Percentiles rank a stretch among this genome's conserved stretches.
Evolutionary conservation across 2,888 invertebrate species (phyloP).

Genomic region (Agrotis ipsilon): DNA sequence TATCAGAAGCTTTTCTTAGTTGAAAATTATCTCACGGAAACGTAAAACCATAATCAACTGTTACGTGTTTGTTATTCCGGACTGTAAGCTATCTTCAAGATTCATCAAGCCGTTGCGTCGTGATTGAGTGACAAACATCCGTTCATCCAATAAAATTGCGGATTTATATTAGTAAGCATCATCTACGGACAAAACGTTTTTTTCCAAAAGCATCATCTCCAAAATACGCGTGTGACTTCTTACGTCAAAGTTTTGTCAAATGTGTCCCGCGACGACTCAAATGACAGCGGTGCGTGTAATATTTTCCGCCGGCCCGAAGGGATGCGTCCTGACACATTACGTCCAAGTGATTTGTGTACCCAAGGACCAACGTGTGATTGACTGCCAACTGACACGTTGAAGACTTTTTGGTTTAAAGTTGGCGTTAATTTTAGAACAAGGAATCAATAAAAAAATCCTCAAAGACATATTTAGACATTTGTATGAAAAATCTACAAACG

Average conservation of each 20-base stretch:
- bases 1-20: too few relatives aligned
- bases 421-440: neutral
- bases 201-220: conserved; percentile 24
- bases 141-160: too few relatives aligned
- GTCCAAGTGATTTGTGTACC: conserved; percentile 59
- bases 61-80: too few relatives aligned
- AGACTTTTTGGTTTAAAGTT: neutral
- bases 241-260: conserved; percentile 79
- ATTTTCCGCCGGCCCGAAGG: conserved; percentile 72
- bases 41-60: too few relatives aligned
- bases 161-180: neutral
- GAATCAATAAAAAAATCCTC: neutral
- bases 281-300: conserved; percentile 80
- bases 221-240: conserved; percentile 35
- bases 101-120: too few relatives aligned
- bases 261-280: conserved; percentile 78
- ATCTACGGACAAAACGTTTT: neutral
- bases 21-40: too few relatives aligned
- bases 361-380: conserved; percentile 36
- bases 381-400: conserved; percentile 17
- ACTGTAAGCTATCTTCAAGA: too few relatives aligned
- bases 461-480: too few relatives aligned
- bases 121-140: too few relatives aligned
- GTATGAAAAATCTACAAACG: too few relatives aligned
- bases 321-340: conserved; percentile 60